A percentile compares a stretch with the other conserved stretches of the same genome.
Conservation (phyloP, 2,888 invertebrate genomes). For the Ennomos quercinarius region DNA sequence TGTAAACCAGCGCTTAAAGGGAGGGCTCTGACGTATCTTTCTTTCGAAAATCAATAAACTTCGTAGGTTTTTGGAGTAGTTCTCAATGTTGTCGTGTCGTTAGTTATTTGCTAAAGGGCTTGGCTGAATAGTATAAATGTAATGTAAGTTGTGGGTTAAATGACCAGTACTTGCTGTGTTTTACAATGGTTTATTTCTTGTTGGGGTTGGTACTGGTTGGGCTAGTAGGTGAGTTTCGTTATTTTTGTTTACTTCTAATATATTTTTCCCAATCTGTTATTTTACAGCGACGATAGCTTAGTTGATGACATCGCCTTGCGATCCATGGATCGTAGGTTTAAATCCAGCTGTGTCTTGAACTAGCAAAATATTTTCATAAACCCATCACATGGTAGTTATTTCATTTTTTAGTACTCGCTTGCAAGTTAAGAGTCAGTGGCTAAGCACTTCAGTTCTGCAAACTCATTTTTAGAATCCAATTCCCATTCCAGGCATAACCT, state of each 20-base stretch:
- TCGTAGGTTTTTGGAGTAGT: conserved; percentile 18
- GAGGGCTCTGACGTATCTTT: conserved; percentile 4
- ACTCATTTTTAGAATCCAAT: too few relatives aligned
- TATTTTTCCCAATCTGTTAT: not conserved
- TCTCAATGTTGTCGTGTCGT: not conserved
- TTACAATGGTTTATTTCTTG: conserved; percentile 37
- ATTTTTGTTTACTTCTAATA: too few relatives aligned
- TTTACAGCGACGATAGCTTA: conserved; percentile 1
- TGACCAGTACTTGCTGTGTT: conserved; percentile 35
- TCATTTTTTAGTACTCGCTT: too few relatives aligned
- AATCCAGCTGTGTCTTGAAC: too few relatives aligned
- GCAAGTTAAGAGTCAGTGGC: too few relatives aligned
- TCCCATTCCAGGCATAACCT: too few relatives aligned
- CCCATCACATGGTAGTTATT: too few relatives aligned
- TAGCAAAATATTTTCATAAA: too few relatives aligned
- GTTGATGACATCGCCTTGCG: too few relatives aligned
- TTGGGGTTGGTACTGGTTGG: conserved; percentile 38
- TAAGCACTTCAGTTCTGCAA: too few relatives aligned
- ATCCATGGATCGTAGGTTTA: too few relatives aligned
- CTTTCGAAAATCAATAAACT: conserved; percentile 43
- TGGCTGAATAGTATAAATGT: conserved; percentile 37
- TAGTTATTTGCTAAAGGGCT: conserved; percentile 10
- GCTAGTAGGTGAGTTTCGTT: conserved; percentile 37
- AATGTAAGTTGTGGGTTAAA: conserved; percentile 6
- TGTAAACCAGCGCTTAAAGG: not conserved